phyloP scores from a whole-genome alignment of 2,888 invertebrate genomes.

The Xiphydria camelus region DNA sequence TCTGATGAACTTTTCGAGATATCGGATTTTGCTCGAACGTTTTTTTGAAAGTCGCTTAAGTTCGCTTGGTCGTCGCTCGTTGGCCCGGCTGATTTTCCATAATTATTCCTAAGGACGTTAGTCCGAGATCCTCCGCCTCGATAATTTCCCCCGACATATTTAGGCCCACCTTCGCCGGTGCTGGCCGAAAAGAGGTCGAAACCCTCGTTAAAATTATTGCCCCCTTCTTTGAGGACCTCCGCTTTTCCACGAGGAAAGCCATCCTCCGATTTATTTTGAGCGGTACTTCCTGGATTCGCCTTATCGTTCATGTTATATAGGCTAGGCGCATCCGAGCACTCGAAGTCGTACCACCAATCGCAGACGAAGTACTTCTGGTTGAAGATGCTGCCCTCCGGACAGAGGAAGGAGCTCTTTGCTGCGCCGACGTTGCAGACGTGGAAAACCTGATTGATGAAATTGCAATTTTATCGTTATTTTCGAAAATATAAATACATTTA shows the following conservation, averaged over 20 bases:
- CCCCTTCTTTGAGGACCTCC: background rate
- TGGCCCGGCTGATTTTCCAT: too few species aligned
- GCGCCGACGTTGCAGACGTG: conserved; percentile 60
- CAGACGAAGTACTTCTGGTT: conserved; percentile 62
- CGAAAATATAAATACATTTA: too few species aligned
- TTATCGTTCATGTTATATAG: conserved; percentile 32
- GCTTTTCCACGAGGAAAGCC: background rate
- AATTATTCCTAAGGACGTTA: too few species aligned
- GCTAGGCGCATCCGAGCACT: conserved; percentile 50
- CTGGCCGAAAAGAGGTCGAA: conserved; percentile 35
- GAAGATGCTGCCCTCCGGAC: conserved; percentile 63
- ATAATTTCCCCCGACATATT: conserved; percentile 5
- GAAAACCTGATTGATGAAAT: conserved; percentile 55
- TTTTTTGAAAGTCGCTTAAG: too few species aligned
- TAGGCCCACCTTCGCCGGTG: conserved; percentile 26
- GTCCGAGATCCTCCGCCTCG: too few species aligned
- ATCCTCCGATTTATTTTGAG: background rate
- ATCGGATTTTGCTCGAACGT: too few species aligned
- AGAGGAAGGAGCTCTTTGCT: conserved; percentile 60
- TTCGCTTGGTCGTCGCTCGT: too few species aligned
- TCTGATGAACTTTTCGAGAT: too few species aligned
- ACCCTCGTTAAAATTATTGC: conserved; percentile 10
- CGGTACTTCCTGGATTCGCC: conserved; percentile 19
- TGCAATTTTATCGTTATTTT: conserved; percentile 18
- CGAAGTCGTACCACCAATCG: conserved; percentile 64